phyloP scores from a whole-genome alignment of 2,888 invertebrate genomes.

The Doris montereyensis region DNA sequence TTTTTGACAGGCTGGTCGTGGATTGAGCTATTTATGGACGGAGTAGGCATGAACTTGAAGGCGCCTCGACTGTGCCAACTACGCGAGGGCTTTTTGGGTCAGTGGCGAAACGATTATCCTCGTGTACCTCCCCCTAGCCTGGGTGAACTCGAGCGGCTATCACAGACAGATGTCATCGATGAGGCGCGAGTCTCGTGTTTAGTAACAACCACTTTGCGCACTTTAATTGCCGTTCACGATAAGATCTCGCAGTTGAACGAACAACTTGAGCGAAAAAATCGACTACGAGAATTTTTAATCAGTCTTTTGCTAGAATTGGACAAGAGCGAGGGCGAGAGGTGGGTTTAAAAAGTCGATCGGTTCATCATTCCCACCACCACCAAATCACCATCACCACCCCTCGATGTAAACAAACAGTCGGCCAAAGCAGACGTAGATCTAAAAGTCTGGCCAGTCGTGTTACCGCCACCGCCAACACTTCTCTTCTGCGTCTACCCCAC shows the following conservation, averaged over 20 bases:
- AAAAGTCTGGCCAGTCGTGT: no score
- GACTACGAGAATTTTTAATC: slow-evolving; percentile 18
- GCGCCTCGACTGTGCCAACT: slow-evolving; percentile 20
- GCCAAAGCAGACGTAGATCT: no score
- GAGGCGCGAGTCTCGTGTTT: neutral
- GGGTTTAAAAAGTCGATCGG: no score
- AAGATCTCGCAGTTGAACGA: neutral
- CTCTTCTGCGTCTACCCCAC: no score
- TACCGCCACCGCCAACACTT: no score
- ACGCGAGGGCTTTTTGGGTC: slow-evolving; percentile 4
- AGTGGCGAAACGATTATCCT: slow-evolving; percentile 24
- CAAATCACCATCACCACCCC: no score
- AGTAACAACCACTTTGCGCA: neutral
- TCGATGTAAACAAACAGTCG: no score
- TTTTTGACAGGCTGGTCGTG: no score
- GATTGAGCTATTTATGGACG: no score
- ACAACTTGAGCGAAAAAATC: neutral
- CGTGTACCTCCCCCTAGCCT: slow-evolving; percentile 4
- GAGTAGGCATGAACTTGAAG: no score
- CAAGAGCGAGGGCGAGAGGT: neutral
- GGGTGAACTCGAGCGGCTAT: neutral
- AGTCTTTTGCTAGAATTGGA: slow-evolving; percentile 13
- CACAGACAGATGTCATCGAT: slow-evolving; percentile 7
- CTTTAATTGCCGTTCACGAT: neutral
- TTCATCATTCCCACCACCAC: no score